phyloP scores from a whole-genome alignment of 2,888 invertebrate species.

The Melanotus villosus region DNA sequence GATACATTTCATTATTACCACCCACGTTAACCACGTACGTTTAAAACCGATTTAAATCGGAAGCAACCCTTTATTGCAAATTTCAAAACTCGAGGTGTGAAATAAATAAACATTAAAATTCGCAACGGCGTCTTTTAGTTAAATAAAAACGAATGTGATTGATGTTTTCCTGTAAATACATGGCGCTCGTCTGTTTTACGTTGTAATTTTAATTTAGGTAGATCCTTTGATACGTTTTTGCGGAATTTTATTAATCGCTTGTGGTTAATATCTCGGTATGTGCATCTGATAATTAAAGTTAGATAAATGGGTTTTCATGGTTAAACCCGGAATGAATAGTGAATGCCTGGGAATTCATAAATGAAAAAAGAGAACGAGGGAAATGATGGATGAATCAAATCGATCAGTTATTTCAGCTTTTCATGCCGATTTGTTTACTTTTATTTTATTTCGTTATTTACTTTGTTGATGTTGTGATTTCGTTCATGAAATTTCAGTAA shows the following conservation, averaged over 20 bases:
- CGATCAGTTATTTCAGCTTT: not conserved
- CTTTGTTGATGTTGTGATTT: no score
- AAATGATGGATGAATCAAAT: not conserved
- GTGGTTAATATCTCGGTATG: not conserved
- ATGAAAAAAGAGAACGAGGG: not conserved
- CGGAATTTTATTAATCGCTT: not conserved
- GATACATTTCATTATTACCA: no score
- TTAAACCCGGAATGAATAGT: not conserved
- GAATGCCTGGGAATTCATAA: not conserved
- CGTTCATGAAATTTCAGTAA: no score
- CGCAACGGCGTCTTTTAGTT: not conserved
- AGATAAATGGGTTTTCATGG: not conserved
- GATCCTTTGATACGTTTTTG: not conserved
- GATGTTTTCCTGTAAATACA: constrained; percentile 18
- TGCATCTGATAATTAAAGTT: not conserved
- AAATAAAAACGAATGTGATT: constrained; percentile 19
- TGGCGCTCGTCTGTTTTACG: constrained; percentile 2
- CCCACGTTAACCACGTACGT: no score
- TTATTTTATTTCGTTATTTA: no score
- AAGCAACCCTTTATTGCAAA: no score
- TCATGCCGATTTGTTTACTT: not conserved
- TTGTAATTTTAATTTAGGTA: constrained; percentile 2
- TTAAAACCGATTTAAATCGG: no score
- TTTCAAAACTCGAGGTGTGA: no score
- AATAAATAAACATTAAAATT: constrained; percentile 8